These are phyloP conservation scores for Mizuhopecten yessoensis DNA, from an alignment of 1,140 invertebrate species.

Conservation along the genomic window DNA sequence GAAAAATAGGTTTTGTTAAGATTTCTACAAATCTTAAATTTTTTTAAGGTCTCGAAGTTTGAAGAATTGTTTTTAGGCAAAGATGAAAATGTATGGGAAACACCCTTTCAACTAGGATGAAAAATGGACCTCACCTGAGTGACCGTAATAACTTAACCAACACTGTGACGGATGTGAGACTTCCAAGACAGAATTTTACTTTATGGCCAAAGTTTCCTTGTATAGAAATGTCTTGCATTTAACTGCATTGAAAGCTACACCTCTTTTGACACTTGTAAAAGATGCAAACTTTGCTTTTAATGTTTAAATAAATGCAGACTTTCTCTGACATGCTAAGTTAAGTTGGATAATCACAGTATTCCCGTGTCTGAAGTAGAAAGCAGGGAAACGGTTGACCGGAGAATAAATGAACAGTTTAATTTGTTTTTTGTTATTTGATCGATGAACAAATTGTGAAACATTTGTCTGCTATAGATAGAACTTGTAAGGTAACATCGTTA, in stretches of 20 bases:
- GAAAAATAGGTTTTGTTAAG: background rate
- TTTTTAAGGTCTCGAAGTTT: background rate
- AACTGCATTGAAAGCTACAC: conserved; percentile 6
- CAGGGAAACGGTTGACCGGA: background rate
- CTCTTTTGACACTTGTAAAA: background rate
- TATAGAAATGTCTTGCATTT: background rate
- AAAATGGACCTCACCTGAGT: background rate
- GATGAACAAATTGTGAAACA: conserved; percentile 38
- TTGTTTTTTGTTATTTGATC: conserved; percentile 40
- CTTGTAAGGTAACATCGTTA: conserved; percentile 12
- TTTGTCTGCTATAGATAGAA: conserved; percentile 20
- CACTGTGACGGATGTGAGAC: background rate
- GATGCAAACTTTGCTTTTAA: background rate
- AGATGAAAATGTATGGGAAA: background rate
- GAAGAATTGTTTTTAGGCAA: too few species aligned
- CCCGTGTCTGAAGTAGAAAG: background rate
- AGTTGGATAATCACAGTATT: conserved; percentile 34
- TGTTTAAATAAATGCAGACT: background rate
- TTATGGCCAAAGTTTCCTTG: background rate
- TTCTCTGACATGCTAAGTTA: background rate
- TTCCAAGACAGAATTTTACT: background rate
- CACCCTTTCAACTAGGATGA: background rate
- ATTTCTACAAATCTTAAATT: background rate
- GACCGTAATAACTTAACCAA: background rate
- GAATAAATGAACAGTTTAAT: conserved; percentile 39